These are phyloP conservation scores for Ophioninae sp. DNA, from an alignment of 2,888 invertebrate species.

Conservation along the genomic window DNA sequence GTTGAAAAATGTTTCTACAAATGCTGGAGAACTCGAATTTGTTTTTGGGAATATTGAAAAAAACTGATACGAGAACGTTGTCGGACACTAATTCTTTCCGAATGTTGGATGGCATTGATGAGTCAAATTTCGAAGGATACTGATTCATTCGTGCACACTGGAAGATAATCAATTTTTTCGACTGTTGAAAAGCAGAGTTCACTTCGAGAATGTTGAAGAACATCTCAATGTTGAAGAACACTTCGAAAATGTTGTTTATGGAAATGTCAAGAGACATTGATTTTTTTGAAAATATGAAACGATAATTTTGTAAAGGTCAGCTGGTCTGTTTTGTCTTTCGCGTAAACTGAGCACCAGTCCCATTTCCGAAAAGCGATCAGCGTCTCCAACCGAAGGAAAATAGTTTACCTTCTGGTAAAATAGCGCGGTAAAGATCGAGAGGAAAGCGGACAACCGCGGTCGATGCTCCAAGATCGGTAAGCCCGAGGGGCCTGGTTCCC, in stretches of 20 bases:
- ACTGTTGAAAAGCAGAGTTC: neutral
- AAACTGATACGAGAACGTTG: too few species aligned
- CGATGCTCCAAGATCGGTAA: too few species aligned
- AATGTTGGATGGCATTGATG: too few species aligned
- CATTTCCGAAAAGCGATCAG: too few species aligned
- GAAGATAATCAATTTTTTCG: neutral
- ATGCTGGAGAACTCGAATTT: too few species aligned
- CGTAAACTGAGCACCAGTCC: neutral
- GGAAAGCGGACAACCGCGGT: neutral
- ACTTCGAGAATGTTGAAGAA: neutral
- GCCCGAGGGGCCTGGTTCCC: neutral
- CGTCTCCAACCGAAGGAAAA: too few species aligned
- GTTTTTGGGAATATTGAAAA: too few species aligned
- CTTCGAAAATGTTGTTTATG: neutral
- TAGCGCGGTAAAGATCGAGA: too few species aligned
- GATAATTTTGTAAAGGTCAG: neutral
- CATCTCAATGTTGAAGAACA: neutral
- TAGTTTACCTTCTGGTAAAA: too few species aligned
- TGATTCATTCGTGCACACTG: neutral
- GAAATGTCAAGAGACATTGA: neutral
- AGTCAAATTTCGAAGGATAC: neutral
- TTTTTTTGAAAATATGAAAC: neutral
- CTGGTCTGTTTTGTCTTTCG: neutral
- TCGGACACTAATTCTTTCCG: too few species aligned
- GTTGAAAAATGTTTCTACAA: too few species aligned